Evolutionary conservation across 2,888 invertebrate species (phyloP), one percentile per base, ranked within the genome.

Genomic region (Chaitophorus viminalis): DNA sequence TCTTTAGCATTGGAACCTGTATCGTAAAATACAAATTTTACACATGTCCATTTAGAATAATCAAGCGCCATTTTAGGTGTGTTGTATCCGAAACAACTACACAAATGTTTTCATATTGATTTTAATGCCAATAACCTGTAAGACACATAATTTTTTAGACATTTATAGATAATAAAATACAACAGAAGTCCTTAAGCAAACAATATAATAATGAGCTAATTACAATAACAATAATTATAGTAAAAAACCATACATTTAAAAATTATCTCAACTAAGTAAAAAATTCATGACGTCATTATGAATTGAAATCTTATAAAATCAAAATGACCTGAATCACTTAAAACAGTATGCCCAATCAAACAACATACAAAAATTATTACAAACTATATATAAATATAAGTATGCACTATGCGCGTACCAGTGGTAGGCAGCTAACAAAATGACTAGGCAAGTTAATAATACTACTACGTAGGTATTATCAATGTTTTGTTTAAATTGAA

Each of bases 1-100:
- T 11, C 46, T 65, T 87, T 87, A 0, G 46, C 60, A 46, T 81
- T 87, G 65, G 74, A 75, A 74, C 74, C 74, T 0, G 72, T 81
- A 81, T 87, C 87, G 60, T 81, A 87, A 74, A 87, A 81, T 65
- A 87, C 21, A 54, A 87, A 87, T 75, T 87, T 87, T 81, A 87
- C 79, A 39, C 81, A 87, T 0, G 87, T 3, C 87, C 87, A 87
- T 46, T 87, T 81, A 31, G 81, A 46, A 65, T 75, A 46, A n/a
- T 68, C 52, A 8, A 8, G 17, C 9, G 72, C 21, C 86, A 86
- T 86, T 70, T 79, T 86, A 5, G n/a, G 33, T 33, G 31, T 46
- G 18, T 84, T 68, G n/a, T 52, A 77, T 77, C 39, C 46, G 46
- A 83, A 68, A 85, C 68, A 68, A 85, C 46, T 85, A 85, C 68